phyloP scores from a whole-genome alignment of 2,797 vertebrate species.

The Hemibagrus guttatus region DNA sequence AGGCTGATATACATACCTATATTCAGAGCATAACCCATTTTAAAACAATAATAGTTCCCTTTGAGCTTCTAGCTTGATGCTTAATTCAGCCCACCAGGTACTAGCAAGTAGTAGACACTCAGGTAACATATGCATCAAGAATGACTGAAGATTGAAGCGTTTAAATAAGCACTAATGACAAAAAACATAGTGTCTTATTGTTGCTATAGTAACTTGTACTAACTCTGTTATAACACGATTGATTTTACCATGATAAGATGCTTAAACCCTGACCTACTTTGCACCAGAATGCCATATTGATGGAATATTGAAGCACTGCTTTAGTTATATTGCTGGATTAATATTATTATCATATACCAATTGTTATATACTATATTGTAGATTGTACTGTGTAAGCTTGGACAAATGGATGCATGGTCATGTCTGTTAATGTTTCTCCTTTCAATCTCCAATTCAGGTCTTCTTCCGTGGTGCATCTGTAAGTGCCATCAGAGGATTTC shows the following conservation, averaged over 20 bases:
- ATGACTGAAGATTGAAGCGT: not conserved
- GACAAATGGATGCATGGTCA: not conserved
- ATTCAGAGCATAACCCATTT: not conserved
- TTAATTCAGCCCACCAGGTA: not conserved
- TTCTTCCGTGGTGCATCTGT: constrained; percentile 89
- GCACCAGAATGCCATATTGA: not conserved
- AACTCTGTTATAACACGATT: not conserved
- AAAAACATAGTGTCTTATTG: not conserved
- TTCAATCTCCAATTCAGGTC: constrained; percentile 73
- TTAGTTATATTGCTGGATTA: not conserved
- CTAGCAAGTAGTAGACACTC: not conserved
- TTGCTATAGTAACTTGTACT: not conserved
- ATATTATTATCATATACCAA: not conserved
- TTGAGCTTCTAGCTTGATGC: not conserved
- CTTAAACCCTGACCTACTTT: not conserved
- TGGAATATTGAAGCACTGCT: not conserved
- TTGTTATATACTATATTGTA: not conserved
- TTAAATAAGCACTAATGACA: not conserved
- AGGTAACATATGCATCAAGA: not conserved
- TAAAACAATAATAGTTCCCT: not conserved
- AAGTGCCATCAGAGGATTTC: constrained; percentile 92
- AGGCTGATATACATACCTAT: not conserved
- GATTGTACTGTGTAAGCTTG: not conserved
- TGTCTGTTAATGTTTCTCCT: not conserved
- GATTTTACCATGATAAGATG: not conserved